Evolutionary conservation across 2,113 vertebrate genomes (phyloP).

Genomic region (Festucalex cinctus): DNA sequence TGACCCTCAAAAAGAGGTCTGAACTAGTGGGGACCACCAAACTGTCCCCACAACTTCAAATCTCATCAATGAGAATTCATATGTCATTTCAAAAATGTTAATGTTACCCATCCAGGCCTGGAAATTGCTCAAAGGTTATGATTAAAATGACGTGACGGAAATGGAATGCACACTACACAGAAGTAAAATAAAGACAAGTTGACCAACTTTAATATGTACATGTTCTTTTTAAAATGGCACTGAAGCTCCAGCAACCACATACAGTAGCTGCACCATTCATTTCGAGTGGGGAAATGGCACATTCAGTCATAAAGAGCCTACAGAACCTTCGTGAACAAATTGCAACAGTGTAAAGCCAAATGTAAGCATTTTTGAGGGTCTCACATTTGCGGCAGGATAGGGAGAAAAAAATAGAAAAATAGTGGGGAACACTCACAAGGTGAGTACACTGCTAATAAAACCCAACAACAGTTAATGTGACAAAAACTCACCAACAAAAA

Average conservation of each 20-base stretch:
- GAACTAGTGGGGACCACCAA: no score
- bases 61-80: no score
- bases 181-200: conserved; percentile 25
- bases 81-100: not conserved
- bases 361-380: not conserved
- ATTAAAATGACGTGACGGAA: not conserved
- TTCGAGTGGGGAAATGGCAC: conserved; percentile 29
- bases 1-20: no score
- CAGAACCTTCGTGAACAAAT: not conserved
- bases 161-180: conserved; percentile 2
- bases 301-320: conserved; percentile 2
- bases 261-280: conserved; percentile 13
- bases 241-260: conserved; percentile 52
- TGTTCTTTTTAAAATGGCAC: conserved; percentile 44
- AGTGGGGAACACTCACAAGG: not conserved
- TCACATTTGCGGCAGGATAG: not conserved
- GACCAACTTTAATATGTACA: conserved; percentile 65
- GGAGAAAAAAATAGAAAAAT: not conserved
- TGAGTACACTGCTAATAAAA: conserved; percentile 5
- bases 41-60: no score
- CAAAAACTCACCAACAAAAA: conserved; percentile 33
- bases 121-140: no score
- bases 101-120: not conserved
- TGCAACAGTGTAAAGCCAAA: not conserved
- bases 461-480: conserved; percentile 41